These are phyloP conservation scores for Telmatochromis bifrenatus DNA, from an alignment of 2,113 vertebrate species.

Conservation along the genomic window DNA sequence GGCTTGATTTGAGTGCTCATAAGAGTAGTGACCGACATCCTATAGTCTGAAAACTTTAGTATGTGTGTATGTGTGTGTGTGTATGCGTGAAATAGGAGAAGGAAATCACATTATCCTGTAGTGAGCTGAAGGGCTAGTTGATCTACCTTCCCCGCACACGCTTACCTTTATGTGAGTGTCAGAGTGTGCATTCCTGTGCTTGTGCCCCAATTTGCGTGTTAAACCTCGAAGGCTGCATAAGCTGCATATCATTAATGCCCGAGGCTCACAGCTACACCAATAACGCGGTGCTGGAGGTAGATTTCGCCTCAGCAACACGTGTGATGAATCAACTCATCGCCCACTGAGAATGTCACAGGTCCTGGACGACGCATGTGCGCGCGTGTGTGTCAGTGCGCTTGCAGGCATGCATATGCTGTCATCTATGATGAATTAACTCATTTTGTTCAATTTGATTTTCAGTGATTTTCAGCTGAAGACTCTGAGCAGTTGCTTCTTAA, in stretches of 20 bases:
- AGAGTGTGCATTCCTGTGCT: background rate
- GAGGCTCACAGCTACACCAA: background rate
- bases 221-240: background rate
- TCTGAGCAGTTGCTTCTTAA: background rate
- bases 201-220: background rate
- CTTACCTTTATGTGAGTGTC: background rate
- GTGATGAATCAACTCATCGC: background rate
- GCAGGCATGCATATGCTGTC: background rate
- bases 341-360: background rate
- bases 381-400: background rate
- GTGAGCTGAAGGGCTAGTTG: slow-evolving; percentile 22
- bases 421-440: slow-evolving; percentile 15
- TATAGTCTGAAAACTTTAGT: slow-evolving; percentile 50
- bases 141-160: background rate
- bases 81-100: slow-evolving; percentile 20
- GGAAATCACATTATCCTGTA: slow-evolving; percentile 54
- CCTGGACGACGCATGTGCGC: background rate
- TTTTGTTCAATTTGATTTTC: slow-evolving; percentile 28
- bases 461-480: slow-evolving; percentile 7
- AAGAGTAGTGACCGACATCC: slow-evolving; percentile 59
- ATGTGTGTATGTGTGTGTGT: background rate
- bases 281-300: background rate
- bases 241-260: background rate
- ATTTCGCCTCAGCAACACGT: background rate
- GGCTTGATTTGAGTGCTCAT: slow-evolving; percentile 72